phyloP scores from a whole-genome alignment of 2,113 vertebrate species.

The Ciconia stormi region DNA sequence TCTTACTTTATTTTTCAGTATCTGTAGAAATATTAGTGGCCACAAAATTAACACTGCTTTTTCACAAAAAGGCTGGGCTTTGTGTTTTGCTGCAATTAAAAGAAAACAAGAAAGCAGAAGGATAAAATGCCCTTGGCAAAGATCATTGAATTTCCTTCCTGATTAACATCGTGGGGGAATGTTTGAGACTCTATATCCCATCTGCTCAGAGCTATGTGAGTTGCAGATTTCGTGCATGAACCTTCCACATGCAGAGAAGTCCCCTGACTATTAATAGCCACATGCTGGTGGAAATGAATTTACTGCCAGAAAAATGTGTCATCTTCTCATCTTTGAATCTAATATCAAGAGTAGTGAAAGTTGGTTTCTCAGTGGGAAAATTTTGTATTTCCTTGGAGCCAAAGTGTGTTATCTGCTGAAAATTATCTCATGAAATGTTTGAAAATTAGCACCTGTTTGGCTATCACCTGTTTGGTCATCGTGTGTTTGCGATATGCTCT shows the following conservation, averaged over 20 bases:
- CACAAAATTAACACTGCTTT: not conserved
- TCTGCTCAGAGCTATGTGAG: constrained; percentile 7
- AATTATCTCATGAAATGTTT: not conserved
- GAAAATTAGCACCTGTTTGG: not conserved
- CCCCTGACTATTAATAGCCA: constrained; percentile 15
- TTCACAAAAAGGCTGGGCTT: not conserved
- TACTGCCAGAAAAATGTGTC: not conserved
- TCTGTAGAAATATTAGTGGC: not conserved
- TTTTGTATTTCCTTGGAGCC: not conserved
- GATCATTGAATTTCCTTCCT: not conserved
- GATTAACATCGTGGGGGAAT: not conserved
- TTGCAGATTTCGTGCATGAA: not conserved
- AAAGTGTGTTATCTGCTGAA: not conserved
- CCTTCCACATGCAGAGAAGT: constrained; percentile 1
- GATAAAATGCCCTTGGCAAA: constrained; percentile 6
- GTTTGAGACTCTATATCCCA: not conserved
- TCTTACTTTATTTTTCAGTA: not conserved
- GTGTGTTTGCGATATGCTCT: accelerated
- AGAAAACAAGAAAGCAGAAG: not conserved
- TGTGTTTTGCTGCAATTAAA: not conserved
- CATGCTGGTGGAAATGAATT: not conserved
- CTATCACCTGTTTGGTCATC: not conserved
- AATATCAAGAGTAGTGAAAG: not conserved
- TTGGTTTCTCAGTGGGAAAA: not conserved
- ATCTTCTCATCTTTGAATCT: not conserved